Base-by-base conservation (phyloP, 2,888 invertebrate genomes). In the Mesoligia furuncula region DNA sequence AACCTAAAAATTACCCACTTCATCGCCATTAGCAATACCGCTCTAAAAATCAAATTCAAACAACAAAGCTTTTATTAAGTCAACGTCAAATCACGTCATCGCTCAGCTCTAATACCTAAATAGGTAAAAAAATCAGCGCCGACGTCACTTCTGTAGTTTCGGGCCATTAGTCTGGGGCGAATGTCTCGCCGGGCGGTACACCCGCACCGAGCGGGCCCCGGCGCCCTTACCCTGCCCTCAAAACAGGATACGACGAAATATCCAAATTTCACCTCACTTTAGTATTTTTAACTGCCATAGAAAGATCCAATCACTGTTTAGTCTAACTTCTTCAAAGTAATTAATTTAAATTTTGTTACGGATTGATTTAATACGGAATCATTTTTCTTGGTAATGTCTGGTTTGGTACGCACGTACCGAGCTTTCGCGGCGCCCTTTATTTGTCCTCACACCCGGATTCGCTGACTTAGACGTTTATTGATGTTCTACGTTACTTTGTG, bases 181-280 rank as follows among this genome's bases (percentile, higher is more conserved):
- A 42, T 75, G 90, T 89, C 90, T 86, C 84, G 90, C 77, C 87
- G 83, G 74, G 66, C 67, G 76, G 92, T 90, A 83, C 91, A 74
- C 65, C 45, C 77, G 92, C 79, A 92, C 92, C 85, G 89, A 90
- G 89, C 80, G 70, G 51, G 77, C 59, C 87, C 88, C 81, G 77
- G 81, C 89, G 91, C 89, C 91, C 91, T 89, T 87, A 83, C 80
- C 68, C 62, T 83, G 89, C 87, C 90, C 89, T 86, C 74, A 81
- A 59, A 72, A 74, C 84, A 87, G 88, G 87, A 89, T 85, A 77
- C 81, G 71, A 65, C 59, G 48, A 64, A 67, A 76, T 76, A 72
- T 51, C 62, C 75, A 75, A 83, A 75, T 79, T 75, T 75, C 66
- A 75, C 75, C 42, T 80, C 51, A 54, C 57, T 77, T 64, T 45